Evolutionary conservation across 2,113 vertebrate genomes (phyloP).

Genomic region (Suncus etruscus): DNA sequence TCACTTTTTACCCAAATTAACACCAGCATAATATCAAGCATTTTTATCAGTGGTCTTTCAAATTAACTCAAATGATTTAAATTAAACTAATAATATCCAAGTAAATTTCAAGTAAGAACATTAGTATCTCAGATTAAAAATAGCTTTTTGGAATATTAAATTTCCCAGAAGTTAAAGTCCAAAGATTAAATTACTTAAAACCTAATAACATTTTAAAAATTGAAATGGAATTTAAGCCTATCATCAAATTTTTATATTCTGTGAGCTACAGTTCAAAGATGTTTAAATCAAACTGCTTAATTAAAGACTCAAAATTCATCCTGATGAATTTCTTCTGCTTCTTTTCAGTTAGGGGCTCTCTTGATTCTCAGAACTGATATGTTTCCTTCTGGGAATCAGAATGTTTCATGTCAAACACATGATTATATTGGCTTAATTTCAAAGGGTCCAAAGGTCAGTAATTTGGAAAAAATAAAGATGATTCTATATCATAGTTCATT

Average conservation of each 20-base stretch:
- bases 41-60: not conserved
- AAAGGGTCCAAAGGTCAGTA: not conserved
- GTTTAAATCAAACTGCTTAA: not conserved
- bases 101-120: slow-evolving; percentile 26
- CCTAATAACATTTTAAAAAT: not conserved
- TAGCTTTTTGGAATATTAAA: slow-evolving; percentile 5
- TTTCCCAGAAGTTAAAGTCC: slow-evolving; percentile 7
- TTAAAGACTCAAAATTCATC: not conserved
- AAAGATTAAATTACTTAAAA: slow-evolving; percentile 30
- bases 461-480: not conserved
- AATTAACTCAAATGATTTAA: slow-evolving; percentile 1
- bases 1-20: not conserved
- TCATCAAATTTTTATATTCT: not conserved
- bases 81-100: not conserved
- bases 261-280: not conserved
- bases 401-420: slow-evolving; percentile 11
- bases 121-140: slow-evolving; percentile 6
- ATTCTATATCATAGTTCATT: not conserved
- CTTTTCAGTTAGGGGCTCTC: not conserved
- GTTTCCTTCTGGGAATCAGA: not conserved
- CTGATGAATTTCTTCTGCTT: not conserved
- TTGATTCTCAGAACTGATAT: not conserved
- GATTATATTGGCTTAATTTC: slow-evolving; percentile 31
- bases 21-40: not conserved
- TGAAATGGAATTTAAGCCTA: slow-evolving; percentile 20